These are phyloP conservation scores for Calyptommatus sinebrachiatus DNA, from an alignment of 2,113 vertebrate genomes.

Conservation along the genomic window DNA sequence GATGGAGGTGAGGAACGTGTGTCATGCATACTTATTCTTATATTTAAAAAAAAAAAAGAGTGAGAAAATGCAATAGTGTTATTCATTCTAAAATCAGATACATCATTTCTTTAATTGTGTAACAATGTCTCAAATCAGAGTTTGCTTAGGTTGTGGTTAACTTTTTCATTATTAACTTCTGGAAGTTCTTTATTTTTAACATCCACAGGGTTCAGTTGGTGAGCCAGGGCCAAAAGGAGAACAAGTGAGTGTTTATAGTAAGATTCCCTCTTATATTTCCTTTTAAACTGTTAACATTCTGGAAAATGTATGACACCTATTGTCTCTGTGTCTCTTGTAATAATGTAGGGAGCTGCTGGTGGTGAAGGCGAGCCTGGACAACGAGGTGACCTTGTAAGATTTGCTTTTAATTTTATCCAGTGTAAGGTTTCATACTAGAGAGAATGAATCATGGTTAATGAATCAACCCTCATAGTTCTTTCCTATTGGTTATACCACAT, in stretches of 20 bases:
- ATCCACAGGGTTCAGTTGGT: constrained; percentile 82
- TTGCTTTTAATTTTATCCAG: constrained; percentile 19
- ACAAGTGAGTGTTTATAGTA: constrained; percentile 75
- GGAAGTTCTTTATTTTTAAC: constrained; percentile 36
- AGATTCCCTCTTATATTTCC: neutral
- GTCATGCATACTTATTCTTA: neutral
- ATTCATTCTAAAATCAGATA: neutral
- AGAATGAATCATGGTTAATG: neutral
- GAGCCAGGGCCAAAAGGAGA: constrained; percentile 89
- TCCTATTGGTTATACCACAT: no score
- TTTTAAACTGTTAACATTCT: neutral
- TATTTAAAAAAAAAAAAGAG: neutral
- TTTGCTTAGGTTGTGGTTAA: neutral
- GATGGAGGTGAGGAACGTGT: neutral
- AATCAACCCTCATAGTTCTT: no score
- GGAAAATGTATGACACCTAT: neutral
- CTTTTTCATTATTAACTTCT: constrained; percentile 1
- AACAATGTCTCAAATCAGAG: neutral
- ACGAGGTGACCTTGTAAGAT: constrained; percentile 87
- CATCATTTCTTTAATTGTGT: neutral
- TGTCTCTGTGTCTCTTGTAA: constrained; percentile 41
- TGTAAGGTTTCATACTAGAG: neutral
- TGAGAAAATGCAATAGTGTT: no score
- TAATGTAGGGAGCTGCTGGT: constrained; percentile 83
- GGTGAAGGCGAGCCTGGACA: constrained; percentile 89